Evolutionary conservation across 2,113 vertebrate genomes (phyloP), one percentile per base, ranked within the genome.

Genomic region (Sinocyclocheilus grahami): DNA sequence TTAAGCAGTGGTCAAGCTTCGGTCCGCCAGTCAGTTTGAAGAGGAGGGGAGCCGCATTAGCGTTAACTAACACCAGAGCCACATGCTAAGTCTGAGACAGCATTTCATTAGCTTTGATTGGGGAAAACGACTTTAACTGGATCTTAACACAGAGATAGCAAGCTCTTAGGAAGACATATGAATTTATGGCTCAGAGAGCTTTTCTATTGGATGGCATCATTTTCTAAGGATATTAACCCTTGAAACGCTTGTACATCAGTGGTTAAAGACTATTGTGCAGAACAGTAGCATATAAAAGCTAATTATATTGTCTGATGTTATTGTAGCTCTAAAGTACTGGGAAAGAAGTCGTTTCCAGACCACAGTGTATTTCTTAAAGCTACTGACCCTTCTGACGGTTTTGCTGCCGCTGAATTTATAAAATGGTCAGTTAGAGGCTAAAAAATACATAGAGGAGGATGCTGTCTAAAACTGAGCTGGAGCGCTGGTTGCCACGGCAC

Each of bases 1-100:
- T 95, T 90, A 95, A 93, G 94, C 93, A 94, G 91, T 93, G 95
- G 94, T 87, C 92, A 93, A 91, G 89, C 94, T 91, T 94, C 92
- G 92, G 90, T 94, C 91, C 88, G 91, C 93, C 92, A 91, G 95
- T 93, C 86, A 90, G 91, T 91, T 90, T 89, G 91, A 95, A 91
- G 92, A 87, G 91, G 92, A 94, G 90, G 96, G 93, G 93, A 90
- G 95, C 96, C 95, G 94, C 94, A 95, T 96, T 97, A 97, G 94
- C 95, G 95, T 94, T 94, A 92, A 96, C 96, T 95, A 96, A 94
- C 97, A 97, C 95, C 95, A 95, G 91, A 93, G 95, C 92, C 95
- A 95, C 92, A 95, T 95, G 96, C 96, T 96, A 94, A 93, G 91
- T 91, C 91, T 91, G 91, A 94, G 93, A 95, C 92, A 94, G 91